These are phyloP conservation scores for Gryon sp. DNA, from an alignment of 1,140 invertebrate species.

Conservation along the genomic window DNA sequence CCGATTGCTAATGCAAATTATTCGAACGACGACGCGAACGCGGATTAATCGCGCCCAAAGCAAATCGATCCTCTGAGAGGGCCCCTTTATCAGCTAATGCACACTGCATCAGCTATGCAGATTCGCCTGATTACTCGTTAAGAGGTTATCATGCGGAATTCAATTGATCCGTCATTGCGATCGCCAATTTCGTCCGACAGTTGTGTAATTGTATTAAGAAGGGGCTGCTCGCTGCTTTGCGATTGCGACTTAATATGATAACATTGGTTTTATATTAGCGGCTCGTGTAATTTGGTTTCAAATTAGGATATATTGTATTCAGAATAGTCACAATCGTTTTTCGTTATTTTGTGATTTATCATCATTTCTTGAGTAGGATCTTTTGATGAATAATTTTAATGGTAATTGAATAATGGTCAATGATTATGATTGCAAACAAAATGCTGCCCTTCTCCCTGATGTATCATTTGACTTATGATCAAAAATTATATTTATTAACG, in stretches of 20 bases:
- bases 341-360: no score
- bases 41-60: background rate
- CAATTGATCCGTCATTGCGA: slow-evolving; percentile 1
- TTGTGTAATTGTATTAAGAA: no score
- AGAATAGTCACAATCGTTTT: no score
- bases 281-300: no score
- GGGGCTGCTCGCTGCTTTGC: no score
- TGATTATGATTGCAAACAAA: background rate
- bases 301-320: no score
- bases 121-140: background rate
- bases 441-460: background rate
- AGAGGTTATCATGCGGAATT: background rate
- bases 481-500: slow-evolving; percentile 20
- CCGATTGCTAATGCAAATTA: slow-evolving; percentile 24
- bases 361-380: no score
- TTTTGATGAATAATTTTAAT: no score
- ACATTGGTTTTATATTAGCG: no score
- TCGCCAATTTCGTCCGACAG: no score
- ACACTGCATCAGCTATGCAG: background rate
- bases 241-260: no score
- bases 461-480: background rate
- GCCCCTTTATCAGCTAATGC: background rate
- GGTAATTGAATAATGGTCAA: no score
- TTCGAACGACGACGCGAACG: slow-evolving; percentile 5
- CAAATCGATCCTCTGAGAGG: slow-evolving; percentile 2